Percentiles rank a stretch among this genome's conserved stretches.
Conservation (phyloP, 2,888 invertebrate genomes). For the Dicranocentrus wangi region DNA sequence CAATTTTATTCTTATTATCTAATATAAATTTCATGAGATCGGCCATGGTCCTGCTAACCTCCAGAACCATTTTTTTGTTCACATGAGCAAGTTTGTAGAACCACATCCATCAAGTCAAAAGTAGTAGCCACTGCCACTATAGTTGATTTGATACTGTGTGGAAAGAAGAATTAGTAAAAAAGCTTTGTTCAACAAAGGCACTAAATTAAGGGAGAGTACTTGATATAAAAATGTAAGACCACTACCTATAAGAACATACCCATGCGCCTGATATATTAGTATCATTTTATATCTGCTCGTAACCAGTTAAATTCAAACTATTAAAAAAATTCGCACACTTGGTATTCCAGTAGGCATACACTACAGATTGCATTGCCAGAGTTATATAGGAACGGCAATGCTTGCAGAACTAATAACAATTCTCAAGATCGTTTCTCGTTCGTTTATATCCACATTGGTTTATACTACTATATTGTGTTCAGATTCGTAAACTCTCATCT, state of each 20-base stretch:
- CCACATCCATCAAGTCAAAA: not conserved
- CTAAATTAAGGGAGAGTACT: constrained; percentile 1
- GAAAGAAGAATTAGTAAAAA: not conserved
- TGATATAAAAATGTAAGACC: not conserved
- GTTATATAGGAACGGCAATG: not conserved
- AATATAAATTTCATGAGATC: constrained; percentile 21
- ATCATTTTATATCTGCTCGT: constrained; percentile 6
- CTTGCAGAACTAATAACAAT: constrained; percentile 7
- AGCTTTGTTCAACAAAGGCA: not conserved
- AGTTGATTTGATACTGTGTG: not conserved
- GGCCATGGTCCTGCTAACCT: constrained; percentile 56
- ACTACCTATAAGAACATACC: not conserved
- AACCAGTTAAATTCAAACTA: constrained; percentile 48
- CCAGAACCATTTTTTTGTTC: constrained; percentile 31
- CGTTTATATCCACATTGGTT: constrained; percentile 18
- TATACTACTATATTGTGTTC: not conserved
- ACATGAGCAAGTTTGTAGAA: not conserved
- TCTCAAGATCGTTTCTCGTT: constrained; percentile 45
- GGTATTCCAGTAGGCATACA: constrained; percentile 1
- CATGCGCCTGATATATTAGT: not conserved
- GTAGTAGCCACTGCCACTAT: too few relatives aligned
- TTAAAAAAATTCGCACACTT: constrained; percentile 40
- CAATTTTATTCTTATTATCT: not conserved
- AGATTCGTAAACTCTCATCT: constrained; percentile 5
- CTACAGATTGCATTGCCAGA: not conserved